Base-by-base conservation (phyloP, 2,888 invertebrate species). In the Petrolisthes manimaculis region DNA sequence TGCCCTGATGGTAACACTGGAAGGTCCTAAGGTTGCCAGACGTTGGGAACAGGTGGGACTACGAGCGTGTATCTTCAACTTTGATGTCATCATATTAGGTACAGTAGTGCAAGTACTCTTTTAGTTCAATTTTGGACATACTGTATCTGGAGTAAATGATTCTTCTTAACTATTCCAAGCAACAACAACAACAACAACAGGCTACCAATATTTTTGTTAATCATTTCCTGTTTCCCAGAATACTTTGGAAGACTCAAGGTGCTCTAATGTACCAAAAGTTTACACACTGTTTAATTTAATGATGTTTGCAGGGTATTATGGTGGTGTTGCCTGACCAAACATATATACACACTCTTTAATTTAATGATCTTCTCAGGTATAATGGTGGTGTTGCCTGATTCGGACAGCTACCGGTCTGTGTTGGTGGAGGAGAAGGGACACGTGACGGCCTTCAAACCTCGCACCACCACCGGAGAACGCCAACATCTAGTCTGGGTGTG, bases 11-110 rank as follows among this genome's bases (percentile, higher is more conserved):
- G 21, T 91, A 55, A 89, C 86, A 9, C 69, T 89, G 51, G 91
- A 91, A 55, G 91, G 83, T 1, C 91, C 91, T 0, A 51, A 75
- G 8, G 89, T 91, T 5, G 89, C 88, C 21, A 86, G 91, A 3
- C 89, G 87, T 89, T 91, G 89, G 89, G 91, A 91, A 54, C 91
- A 91, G 83, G 91, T 91, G 53, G 91, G 89, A 9, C 88, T 91
- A 55, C 85, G 88, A 61, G 91, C 83, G 54, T 86, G 91, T 21
- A 86, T 86, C 79, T 91, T 88, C 79, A 91, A 91, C 84, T 91
- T 91, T 84, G 88, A 91, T 78, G 0, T 51, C 9, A 82, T 79
- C 21, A 89, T 86, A 55, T 89, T 91, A 37, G 89, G 88, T 37
- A 37, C 37, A 37, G 37, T 37, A 37, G 37, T 37, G 37, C 37